Percentiles rank a stretch among this genome's conserved stretches.
Conservation (phyloP, 2,113 vertebrate genomes). For the Oryzias curvinotus region DNA sequence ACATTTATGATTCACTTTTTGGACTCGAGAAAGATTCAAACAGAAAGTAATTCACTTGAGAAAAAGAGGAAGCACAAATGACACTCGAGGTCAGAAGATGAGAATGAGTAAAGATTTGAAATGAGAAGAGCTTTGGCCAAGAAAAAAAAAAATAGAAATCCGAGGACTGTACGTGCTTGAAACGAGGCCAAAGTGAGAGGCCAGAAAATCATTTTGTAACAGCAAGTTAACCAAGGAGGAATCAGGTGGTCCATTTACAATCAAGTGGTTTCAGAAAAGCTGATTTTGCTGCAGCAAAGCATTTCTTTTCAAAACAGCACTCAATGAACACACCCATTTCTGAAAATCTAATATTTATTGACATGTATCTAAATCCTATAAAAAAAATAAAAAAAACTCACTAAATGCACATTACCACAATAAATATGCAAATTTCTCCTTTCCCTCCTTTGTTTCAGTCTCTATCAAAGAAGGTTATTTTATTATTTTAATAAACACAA, state of each 20-base stretch:
- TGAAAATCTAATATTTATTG: background rate
- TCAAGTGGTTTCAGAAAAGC: constrained; percentile 32
- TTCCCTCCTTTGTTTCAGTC: constrained; percentile 1
- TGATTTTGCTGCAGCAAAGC: constrained; percentile 9
- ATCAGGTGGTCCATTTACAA: constrained; percentile 35
- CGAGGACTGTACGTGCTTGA: constrained; percentile 8
- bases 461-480: background rate
- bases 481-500: constrained; percentile 3
- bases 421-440: constrained; percentile 16
- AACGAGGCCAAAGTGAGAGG: constrained; percentile 15
- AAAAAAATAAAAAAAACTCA: constrained; percentile 9
- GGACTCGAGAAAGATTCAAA: constrained; percentile 8
- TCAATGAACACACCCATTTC: background rate
- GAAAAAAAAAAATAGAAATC: constrained; percentile 4
- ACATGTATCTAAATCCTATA: background rate
- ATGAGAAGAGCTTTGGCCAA: constrained; percentile 10
- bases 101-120: background rate
- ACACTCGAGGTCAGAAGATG: constrained; percentile 4
- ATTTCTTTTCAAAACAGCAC: constrained; percentile 14
- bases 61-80: constrained; percentile 13
- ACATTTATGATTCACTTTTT: background rate
- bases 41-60: background rate
- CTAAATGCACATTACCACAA: constrained; percentile 14
- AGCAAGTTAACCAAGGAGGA: constrained; percentile 23
- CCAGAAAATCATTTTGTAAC: constrained; percentile 30